Evolutionary conservation across 2,113 vertebrate genomes (phyloP), one percentile per base, ranked within the genome.

Genomic region (Heterotis niloticus): DNA sequence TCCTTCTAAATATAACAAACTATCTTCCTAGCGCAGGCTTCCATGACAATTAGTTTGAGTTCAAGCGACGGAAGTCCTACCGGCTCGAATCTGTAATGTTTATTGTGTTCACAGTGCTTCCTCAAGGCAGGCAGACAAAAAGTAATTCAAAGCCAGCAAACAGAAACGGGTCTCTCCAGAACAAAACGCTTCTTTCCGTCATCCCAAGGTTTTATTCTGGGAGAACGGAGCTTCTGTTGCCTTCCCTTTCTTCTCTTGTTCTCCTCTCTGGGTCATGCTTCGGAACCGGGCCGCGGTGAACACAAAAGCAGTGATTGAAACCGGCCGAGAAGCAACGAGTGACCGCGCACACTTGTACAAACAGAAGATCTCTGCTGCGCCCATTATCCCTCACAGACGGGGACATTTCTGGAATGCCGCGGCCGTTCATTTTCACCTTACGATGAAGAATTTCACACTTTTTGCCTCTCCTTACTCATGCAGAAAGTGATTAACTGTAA

Each of bases 131-230:
- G 60, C 10, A 62, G 57, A 60, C 60, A 54, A 24, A 62, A 62
- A 14, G 51, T 20, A 62, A 62, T 62, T 75, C 24, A 75, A 62
- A 75, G 29, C 51, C 23, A 75, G 9, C 57, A 13, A 29, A 17
- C 14, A 60, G 54, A 26, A 75, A 75, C 12, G 26, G 59, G 24
- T 34, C 71, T 73, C 52, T 18, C 24, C 57, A 75, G 60, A 75
- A 60, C 74, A 75, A 60, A 62, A 11, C 29, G 57, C 24, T 75
- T 75, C 28, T 75, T 75, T 62, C 59, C 62, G 54, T 75, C 26
- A 75, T 62, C 28, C 12, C 1, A 75, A 24, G 16, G 26, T 57
- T 5, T 18, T 64, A 75, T 75, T 75, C 59, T 64, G 24, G 18
- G 57, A 28, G 74, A 64, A 57, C 29, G 54, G 20, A 18, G 5